These are phyloP conservation scores for Melanotaenia parkinsoni DNA, from an alignment of 2,797 vertebrate species.

Conservation along the genomic window DNA sequence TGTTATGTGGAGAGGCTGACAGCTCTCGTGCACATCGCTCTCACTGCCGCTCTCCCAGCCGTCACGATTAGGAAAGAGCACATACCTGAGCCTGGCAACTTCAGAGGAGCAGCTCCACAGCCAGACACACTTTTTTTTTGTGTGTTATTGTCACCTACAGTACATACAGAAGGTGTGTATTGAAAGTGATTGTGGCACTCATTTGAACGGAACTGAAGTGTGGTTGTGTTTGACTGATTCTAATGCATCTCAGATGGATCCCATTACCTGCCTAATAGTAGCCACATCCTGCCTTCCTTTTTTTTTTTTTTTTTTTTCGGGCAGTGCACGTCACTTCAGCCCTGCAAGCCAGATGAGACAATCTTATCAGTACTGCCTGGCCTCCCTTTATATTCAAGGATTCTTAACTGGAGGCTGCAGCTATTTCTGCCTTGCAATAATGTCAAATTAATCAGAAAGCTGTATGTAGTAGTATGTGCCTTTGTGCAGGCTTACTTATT, in stretches of 20 bases:
- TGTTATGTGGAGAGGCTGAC: constrained; percentile 77
- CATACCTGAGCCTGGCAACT: constrained; percentile 69
- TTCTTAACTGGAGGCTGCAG: constrained; percentile 72
- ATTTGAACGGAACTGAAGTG: constrained; percentile 71
- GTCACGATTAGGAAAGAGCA: constrained; percentile 76
- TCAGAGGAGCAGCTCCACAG: constrained; percentile 64
- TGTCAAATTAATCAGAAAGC: constrained; percentile 70
- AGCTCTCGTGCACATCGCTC: constrained; percentile 78
- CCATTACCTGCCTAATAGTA: constrained; percentile 77
- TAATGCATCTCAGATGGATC: constrained; percentile 77
- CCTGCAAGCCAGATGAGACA: constrained; percentile 76
- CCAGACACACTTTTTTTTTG: constrained; percentile 24
- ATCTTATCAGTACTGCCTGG: constrained; percentile 74
- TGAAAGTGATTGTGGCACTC: constrained; percentile 68
- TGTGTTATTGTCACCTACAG: constrained; percentile 38
- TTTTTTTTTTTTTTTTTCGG: constrained; percentile 25
- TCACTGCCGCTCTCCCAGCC: constrained; percentile 71
- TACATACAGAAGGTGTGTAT: constrained; percentile 57
- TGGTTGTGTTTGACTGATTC: constrained; percentile 77
- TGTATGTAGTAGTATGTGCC: constrained; percentile 59
- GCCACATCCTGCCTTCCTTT: constrained; percentile 71
- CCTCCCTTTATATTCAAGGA: constrained; percentile 75
- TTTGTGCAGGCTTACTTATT: constrained; percentile 46
- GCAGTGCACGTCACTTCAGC: constrained; percentile 64
- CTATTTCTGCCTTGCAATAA: constrained; percentile 70